Evolutionary conservation across 1,140 invertebrate species (phyloP).

Genomic region (Hyphantria cunea): DNA sequence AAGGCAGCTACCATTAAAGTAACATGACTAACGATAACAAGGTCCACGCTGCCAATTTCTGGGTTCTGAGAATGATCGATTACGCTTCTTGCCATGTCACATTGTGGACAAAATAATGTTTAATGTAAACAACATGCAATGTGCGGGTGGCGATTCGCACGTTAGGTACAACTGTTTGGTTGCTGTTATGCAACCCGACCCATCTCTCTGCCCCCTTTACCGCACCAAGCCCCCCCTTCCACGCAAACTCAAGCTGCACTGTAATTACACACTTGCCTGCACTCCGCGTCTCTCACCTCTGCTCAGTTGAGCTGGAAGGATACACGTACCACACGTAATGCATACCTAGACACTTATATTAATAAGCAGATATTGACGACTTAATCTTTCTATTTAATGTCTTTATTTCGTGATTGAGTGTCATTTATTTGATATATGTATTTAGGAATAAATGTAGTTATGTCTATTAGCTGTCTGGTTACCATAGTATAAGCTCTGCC

Average conservation of each 20-base stretch:
- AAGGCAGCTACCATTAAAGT: too few species aligned
- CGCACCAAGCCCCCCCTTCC: not conserved
- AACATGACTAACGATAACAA: too few species aligned
- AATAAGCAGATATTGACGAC: not conserved
- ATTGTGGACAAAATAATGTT: slow-evolving; percentile 52
- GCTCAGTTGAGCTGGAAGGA: slow-evolving; percentile 20
- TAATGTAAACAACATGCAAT: slow-evolving; percentile 65
- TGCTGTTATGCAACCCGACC: slow-evolving; percentile 69
- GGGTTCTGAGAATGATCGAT: slow-evolving; percentile 40
- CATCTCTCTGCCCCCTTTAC: slow-evolving; percentile 15
- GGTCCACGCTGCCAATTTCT: slow-evolving; percentile 38
- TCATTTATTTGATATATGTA: too few species aligned
- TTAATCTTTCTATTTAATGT: too few species aligned
- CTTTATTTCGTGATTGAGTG: too few species aligned
- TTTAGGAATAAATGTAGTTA: too few species aligned
- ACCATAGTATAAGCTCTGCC: too few species aligned
- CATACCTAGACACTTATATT: slow-evolving; percentile 10
- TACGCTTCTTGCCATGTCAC: slow-evolving; percentile 37
- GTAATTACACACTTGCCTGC: slow-evolving; percentile 60
- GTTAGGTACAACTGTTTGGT: slow-evolving; percentile 52
- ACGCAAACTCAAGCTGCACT: slow-evolving; percentile 48
- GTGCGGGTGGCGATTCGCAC: slow-evolving; percentile 47
- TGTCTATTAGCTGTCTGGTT: too few species aligned
- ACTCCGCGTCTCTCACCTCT: slow-evolving; percentile 17
- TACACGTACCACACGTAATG: too few species aligned